Percentiles rank a stretch among this genome's conserved stretches.
Evolutionary conservation across 2,888 invertebrate genomes (phyloP).

Genomic region (Acrobasis consociella): DNA sequence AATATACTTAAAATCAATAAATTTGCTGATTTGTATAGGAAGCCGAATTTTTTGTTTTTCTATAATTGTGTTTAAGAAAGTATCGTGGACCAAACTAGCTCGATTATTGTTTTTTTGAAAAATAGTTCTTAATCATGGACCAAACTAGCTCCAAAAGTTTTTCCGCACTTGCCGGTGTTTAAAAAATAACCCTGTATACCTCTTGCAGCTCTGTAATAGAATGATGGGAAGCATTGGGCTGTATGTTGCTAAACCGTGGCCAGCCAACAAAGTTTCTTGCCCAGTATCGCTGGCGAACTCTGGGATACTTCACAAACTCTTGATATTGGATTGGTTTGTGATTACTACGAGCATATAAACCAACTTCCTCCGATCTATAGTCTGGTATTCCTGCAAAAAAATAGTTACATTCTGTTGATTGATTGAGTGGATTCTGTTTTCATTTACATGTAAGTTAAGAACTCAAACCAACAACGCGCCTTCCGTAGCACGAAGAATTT

Average conservation of each 20-base stretch:
- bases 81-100: no score
- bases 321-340: slow-evolving; percentile 93
- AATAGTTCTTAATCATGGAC: no score
- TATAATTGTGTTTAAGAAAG: no score
- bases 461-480: not conserved
- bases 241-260: slow-evolving; percentile 89
- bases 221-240: slow-evolving; percentile 91
- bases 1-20: no score
- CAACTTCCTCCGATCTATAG: slow-evolving; percentile 95
- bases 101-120: no score
- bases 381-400: slow-evolving; percentile 91
- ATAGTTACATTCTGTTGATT: no score
- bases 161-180: no score
- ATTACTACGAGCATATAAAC: slow-evolving; percentile 93
- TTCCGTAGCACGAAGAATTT: no score
- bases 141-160: no score
- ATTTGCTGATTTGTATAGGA: no score
- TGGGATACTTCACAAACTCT: slow-evolving; percentile 89
- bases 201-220: slow-evolving; percentile 88
- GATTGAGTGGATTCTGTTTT: not conserved
- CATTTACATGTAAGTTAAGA: not conserved
- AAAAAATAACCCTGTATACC: no score
- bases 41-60: no score
- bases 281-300: slow-evolving; percentile 93
- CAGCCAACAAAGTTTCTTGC: slow-evolving; percentile 97